Evolutionary conservation across 2,888 invertebrate species (phyloP), one percentile per base, ranked within the genome.

Genomic region (Andrena trimmerana): DNA sequence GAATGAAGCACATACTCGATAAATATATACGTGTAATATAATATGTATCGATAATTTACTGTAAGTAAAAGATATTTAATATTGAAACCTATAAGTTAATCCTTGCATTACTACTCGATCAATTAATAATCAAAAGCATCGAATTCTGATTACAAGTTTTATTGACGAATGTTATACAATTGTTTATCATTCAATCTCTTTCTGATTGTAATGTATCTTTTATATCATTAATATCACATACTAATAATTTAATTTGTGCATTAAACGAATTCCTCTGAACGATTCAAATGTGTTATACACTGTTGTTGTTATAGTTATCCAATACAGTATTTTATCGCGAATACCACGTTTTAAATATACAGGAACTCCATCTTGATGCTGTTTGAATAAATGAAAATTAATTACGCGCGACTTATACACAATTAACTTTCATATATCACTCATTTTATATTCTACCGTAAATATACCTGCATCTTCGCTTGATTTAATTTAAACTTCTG

Each of bases 391-490:
- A 68, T 36, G 8, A 29, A 67, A 42, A 27, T 16, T 60, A 42
- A 52, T 68, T 63, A 27, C 10, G 8, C 16, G 36, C 8, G 27
- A 48, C 13, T 8, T 60, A 31, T 5, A 60, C 5, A 27, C 8
- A 33, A 27, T 52, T 31, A 24, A 54, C 62, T 63, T 42, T 0
- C 31, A 33, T 20, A 27, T 7, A 57, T 60, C 27, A 10, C 4
- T 78, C n/a, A 60, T 67, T 70, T 68, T 54, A 67, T 8, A 36
- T 60, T 70, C 52, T 10, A 60, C 16, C 73, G 66, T 0, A 31
- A 62, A 54, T 67, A 4, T 90, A 92, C 92, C 91, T 92, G 91
- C 80, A 92, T 88, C n/a, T 60, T 78, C 29, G 87, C 89, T 81
- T 92, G 92, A 60, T 88, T 88, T 5, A 85, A 80, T 87, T 92